These are phyloP conservation scores for Chrysina gloriosa DNA, from an alignment of 2,888 invertebrate genomes.

Conservation along the genomic window DNA sequence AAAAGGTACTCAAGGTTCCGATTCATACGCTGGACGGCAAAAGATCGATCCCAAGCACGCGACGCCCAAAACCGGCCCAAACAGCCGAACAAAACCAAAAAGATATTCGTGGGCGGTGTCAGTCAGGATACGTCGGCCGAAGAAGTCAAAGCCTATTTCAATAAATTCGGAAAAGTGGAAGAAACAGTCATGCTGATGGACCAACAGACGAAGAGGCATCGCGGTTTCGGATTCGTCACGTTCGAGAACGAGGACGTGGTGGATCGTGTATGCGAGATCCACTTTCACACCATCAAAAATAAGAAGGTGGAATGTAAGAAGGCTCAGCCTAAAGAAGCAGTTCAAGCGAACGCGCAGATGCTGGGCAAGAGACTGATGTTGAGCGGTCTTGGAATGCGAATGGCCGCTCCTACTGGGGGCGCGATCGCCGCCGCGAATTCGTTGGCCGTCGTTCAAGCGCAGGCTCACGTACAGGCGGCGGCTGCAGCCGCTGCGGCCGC, in stretches of 20 bases:
- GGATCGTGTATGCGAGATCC: conserved; percentile 92
- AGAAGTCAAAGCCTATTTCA: conserved; percentile 90
- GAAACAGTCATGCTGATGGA: conserved; percentile 96
- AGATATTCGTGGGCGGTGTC: conserved; percentile 93
- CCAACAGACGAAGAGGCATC: conserved; percentile 90
- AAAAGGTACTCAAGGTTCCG: conserved; percentile 90
- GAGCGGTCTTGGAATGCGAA: conserved; percentile 76
- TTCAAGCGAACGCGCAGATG: conserved; percentile 75
- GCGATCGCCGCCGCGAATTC: conserved; percentile 70
- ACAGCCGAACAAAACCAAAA: conserved; percentile 88
- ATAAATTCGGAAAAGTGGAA: conserved; percentile 89
- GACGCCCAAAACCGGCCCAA: conserved; percentile 90
- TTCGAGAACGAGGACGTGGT: conserved; percentile 93
- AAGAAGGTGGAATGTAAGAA: conserved; percentile 93
- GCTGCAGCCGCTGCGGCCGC: conserved; percentile 69
- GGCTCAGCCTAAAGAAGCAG: conserved; percentile 91
- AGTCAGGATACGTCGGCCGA: conserved; percentile 93
- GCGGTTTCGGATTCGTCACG: conserved; percentile 92
- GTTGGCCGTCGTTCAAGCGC: conserved; percentile 68
- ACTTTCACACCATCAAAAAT: conserved; percentile 92
- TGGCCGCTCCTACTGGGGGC: conserved; percentile 71
- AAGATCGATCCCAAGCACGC: conserved; percentile 96
- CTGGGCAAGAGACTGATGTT: conserved; percentile 77
- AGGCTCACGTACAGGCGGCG: conserved; percentile 60
- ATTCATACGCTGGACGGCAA: conserved; percentile 93